A percentile compares a stretch with the other conserved stretches of the same genome.
phyloP scores from a whole-genome alignment of 1,140 invertebrate genomes.

The Heliconius eleuchia region DNA sequence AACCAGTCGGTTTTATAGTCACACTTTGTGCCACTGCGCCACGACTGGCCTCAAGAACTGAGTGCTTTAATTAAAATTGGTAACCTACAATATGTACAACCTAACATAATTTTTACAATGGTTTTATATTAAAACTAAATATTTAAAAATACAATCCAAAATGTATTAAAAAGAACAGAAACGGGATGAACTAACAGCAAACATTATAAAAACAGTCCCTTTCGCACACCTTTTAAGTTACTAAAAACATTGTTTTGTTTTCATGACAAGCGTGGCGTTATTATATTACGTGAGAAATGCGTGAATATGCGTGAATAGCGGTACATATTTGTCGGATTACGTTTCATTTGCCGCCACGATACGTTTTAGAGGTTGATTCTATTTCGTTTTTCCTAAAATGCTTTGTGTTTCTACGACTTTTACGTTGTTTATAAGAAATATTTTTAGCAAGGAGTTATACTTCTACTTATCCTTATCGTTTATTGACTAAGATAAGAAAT shows the following conservation, averaged over 20 bases:
- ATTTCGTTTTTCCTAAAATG: neutral
- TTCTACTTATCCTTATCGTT: too few species aligned
- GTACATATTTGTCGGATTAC: neutral
- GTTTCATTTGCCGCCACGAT: neutral
- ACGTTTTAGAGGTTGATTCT: neutral
- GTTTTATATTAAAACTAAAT: too few species aligned
- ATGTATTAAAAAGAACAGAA: neutral
- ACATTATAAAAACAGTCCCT: neutral
- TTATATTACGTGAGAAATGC: neutral
- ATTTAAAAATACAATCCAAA: too few species aligned
- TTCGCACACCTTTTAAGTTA: neutral
- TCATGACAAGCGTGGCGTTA: neutral
- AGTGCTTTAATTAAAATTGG: too few species aligned
- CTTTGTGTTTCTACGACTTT: neutral
- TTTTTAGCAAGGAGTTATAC: too few species aligned
- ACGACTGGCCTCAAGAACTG: neutral
- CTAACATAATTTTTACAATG: too few species aligned
- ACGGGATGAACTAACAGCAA: neutral
- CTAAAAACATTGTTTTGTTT: neutral
- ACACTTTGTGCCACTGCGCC: too few species aligned
- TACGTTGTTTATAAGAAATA: neutral
- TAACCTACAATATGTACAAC: too few species aligned
- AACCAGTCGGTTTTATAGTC: too few species aligned
- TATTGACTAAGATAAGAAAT: too few species aligned
- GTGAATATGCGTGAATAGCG: neutral